Base-by-base conservation (phyloP, 2,888 invertebrate species). In the Deilephila porcellus region DNA sequence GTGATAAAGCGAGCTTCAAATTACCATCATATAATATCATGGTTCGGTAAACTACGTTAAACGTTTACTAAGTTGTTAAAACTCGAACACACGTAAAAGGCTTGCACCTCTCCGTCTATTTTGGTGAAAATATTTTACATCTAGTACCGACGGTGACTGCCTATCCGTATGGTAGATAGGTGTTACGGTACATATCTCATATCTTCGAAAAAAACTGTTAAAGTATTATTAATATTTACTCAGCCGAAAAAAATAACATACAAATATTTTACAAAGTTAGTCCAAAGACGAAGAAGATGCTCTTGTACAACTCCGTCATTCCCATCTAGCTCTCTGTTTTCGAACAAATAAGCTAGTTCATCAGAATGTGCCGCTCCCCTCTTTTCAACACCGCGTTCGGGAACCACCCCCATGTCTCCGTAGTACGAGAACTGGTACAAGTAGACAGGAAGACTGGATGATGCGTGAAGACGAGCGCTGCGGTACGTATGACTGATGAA, bases 291-390 rank as follows among this genome's bases (percentile, higher is more conserved):
- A 3, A 90, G 73, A 52, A 94, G 72, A 45, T 83, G 83, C 25
- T 80, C 78, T 73, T 91, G 91, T 19, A 90, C 88, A 1, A 75
- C 77, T 3, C 83, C 88, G n/a, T 93, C 90, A 0, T 90, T 88
- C 0, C 86, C 91, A 1, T 84, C 82, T 1, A 90, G 74, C 25
- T 81, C 81, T 7, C 76, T 78, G 0, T 85, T 86, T 14, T 88
- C 83, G 74, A 94, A 93, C 73, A 94, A 76, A 75, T 91, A 92
- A 0, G 86, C 90, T 71, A 94, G 82, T 76, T 94, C 94, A 70
- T 94, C 94, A 0, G 92, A 90, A 76, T 93, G 92, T 0, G 93
- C 91, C 0, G 94, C 93, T 0, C 94, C 94, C 0, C 60, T 74
- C 79, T 93, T 94, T 14, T 76, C 74, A 8, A 88, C 74, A 1